Percentiles rank a stretch among this genome's conserved stretches.
Conservation (phyloP, 2,113 vertebrate species). For the Monarcha castaneiventris region DNA sequence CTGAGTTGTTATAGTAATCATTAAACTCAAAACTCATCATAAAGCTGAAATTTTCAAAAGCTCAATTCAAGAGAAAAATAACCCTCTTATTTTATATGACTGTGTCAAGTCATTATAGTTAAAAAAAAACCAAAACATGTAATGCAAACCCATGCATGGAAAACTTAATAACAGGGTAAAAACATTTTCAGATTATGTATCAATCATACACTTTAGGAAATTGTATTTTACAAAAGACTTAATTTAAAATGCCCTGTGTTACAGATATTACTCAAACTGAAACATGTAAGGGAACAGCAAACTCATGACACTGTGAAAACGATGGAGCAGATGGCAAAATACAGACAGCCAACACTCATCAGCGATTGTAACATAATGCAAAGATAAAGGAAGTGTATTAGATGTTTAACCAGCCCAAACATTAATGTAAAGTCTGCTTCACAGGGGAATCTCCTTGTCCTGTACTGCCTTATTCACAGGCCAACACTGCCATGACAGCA, state of each 20-base stretch:
- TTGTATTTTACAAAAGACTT: not conserved
- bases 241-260: not conserved
- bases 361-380: not conserved
- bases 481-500: not conserved
- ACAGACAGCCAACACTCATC: not conserved
- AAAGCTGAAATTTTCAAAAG: not conserved
- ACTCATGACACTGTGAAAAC: not conserved
- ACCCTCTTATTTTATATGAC: not conserved
- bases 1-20: not conserved
- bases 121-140: not conserved
- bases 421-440: not conserved
- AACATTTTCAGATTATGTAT: not conserved
- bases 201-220: not conserved
- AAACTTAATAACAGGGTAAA: rapidly evolving
- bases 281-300: not conserved
- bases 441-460: not conserved
- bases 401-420: not conserved
- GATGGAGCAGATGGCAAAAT: not conserved
- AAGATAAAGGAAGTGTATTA: not conserved
- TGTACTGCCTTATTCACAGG: not conserved
- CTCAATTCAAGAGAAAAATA: not conserved
- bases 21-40: rapidly evolving
- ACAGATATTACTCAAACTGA: not conserved
- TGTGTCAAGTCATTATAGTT: not conserved
- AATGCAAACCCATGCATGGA: not conserved